Evolutionary conservation across 1,140 invertebrate genomes (phyloP).

Genomic region (Scaptomyza montana): DNA sequence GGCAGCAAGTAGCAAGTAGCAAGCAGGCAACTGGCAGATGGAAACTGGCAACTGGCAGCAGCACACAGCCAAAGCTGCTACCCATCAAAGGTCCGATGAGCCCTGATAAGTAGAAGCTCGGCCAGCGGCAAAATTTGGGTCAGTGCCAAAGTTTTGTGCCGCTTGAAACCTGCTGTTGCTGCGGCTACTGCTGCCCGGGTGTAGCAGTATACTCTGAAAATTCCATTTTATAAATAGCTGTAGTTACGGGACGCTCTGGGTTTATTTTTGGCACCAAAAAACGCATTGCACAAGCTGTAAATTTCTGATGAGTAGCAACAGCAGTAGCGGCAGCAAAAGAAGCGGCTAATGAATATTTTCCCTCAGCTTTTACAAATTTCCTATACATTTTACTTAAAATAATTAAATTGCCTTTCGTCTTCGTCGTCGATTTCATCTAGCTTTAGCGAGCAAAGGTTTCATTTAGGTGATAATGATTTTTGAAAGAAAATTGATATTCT

Average conservation of each 20-base stretch:
- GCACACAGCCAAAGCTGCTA: conserved; percentile 20
- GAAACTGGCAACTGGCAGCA: background rate
- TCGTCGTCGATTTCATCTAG: background rate
- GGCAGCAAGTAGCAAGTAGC: background rate
- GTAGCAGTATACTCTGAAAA: conserved; percentile 36
- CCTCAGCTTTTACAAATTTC: conserved; percentile 45
- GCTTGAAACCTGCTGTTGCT: conserved; percentile 16
- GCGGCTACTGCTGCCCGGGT: too few relatives aligned
- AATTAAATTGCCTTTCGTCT: conserved; percentile 49
- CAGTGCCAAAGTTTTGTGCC: conserved; percentile 55
- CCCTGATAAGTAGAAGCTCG: conserved; percentile 30
- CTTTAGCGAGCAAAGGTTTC: background rate
- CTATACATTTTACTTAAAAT: conserved; percentile 58
- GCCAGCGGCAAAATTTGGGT: conserved; percentile 58
- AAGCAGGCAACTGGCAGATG: background rate
- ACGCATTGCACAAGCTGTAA: conserved; percentile 62
- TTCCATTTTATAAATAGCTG: conserved; percentile 74
- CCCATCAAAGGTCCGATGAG: conserved; percentile 38
- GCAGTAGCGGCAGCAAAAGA: background rate
- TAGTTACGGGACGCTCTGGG: conserved; percentile 48
- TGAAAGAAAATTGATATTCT: background rate
- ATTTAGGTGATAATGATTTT: conserved; percentile 15
- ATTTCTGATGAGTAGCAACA: conserved; percentile 64
- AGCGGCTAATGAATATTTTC: conserved; percentile 63
- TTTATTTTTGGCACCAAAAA: conserved; percentile 41